Conservation (phyloP, 1,140 invertebrate genomes). For the Zelostemma sp. region DNA sequence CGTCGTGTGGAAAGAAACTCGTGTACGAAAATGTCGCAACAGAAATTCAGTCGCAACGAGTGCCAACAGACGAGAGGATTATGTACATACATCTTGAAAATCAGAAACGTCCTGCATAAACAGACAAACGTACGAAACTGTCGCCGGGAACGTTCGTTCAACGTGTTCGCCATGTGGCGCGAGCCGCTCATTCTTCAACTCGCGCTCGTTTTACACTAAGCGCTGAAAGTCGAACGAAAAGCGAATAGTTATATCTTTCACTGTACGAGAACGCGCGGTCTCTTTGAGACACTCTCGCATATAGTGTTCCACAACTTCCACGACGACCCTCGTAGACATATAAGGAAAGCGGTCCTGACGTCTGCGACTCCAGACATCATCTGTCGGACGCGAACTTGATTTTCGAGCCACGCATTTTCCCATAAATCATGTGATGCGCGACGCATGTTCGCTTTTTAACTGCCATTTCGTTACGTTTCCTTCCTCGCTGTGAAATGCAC, state of each 20-base stretch:
- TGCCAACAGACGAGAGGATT: conserved; percentile 22
- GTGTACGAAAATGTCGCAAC: conserved; percentile 23
- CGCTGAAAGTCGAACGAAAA: conserved; percentile 40
- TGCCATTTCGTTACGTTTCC: neutral
- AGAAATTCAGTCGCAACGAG: conserved; percentile 16
- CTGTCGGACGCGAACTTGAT: conserved; percentile 17
- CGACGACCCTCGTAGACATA: conserved; percentile 19
- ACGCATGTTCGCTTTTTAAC: neutral
- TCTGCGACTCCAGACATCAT: conserved; percentile 15
- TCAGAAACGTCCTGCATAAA: conserved; percentile 43
- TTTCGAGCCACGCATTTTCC: conserved; percentile 15
- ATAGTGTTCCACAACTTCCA: conserved; percentile 17
- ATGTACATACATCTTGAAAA: conserved; percentile 42
- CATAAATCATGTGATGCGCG: neutral
- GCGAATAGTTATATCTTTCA: conserved; percentile 31
- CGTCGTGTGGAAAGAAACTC: neutral
- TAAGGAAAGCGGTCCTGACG: conserved; percentile 33
- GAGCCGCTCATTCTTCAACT: conserved; percentile 37
- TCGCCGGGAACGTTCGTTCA: conserved; percentile 31
- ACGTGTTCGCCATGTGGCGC: conserved; percentile 51
- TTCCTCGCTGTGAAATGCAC: neutral
- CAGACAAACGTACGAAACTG: conserved; percentile 35
- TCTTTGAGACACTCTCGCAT: conserved; percentile 36
- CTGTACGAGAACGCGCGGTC: conserved; percentile 18
- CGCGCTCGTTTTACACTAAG: conserved; percentile 36